Percentiles rank a stretch among this genome's conserved stretches.
Conservation (phyloP, 2,113 vertebrate genomes). For the Coreoperca whiteheadi region DNA sequence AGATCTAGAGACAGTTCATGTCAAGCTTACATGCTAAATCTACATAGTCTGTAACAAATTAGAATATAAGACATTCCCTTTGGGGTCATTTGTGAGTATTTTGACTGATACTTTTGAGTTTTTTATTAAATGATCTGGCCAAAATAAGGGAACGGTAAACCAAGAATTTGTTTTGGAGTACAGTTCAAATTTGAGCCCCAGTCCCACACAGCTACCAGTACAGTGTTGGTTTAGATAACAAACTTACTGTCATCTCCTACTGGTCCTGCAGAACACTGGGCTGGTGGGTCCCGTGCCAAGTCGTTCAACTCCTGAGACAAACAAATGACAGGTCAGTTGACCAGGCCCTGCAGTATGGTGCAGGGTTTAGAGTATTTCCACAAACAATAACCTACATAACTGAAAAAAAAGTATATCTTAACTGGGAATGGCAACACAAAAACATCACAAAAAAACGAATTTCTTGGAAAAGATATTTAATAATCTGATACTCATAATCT, state of each 20-base stretch:
- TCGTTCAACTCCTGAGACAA: conserved; percentile 93
- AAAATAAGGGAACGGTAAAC: not conserved
- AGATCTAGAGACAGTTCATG: not conserved
- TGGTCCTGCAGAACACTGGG: conserved; percentile 98
- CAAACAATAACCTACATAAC: not conserved
- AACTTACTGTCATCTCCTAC: conserved; percentile 95
- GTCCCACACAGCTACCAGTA: not conserved
- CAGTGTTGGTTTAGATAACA: not conserved
- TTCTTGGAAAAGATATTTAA: not conserved
- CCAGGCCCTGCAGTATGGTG: conserved; percentile 2
- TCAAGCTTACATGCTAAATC: not conserved
- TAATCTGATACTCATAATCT: not conserved
- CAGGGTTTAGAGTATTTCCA: not conserved
- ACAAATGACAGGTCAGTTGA: conserved; percentile 23
- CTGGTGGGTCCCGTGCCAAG: conserved; percentile 97
- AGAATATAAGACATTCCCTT: not conserved
- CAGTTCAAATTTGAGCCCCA: not conserved
- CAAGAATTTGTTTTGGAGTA: not conserved
- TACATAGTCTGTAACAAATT: not conserved
- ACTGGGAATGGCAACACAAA: not conserved
- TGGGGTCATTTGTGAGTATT: not conserved
- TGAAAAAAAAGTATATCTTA: not conserved
- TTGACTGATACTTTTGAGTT: not conserved
- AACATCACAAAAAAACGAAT: not conserved
- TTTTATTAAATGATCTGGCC: not conserved